Percentiles rank a stretch among this genome's conserved stretches.
These are phyloP conservation scores for Parnassius apollo DNA, from an alignment of 2,888 invertebrate species.

Conservation along the genomic window DNA sequence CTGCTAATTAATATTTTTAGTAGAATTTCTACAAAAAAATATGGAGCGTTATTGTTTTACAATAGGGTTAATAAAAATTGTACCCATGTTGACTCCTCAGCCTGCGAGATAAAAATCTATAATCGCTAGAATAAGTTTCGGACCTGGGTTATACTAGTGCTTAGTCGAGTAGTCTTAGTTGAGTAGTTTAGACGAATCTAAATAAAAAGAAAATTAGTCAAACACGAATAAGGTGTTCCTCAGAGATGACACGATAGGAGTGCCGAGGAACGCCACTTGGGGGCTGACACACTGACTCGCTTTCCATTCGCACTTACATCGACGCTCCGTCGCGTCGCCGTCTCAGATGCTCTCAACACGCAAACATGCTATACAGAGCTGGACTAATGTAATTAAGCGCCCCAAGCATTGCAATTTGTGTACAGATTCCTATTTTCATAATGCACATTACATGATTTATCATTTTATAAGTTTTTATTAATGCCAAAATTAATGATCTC, in stretches of 20 bases:
- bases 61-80: no score
- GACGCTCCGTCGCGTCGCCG: conserved; percentile 27
- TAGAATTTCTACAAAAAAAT: no score
- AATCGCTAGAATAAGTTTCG: no score
- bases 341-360: conserved; percentile 24
- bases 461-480: no score
- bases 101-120: no score
- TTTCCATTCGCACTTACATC: conserved; percentile 54
- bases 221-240: conserved; percentile 50
- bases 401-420: conserved; percentile 1
- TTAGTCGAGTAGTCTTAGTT: no score
- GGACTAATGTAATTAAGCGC: conserved; percentile 29
- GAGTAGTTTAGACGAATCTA: not conserved
- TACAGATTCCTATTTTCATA: conserved; percentile 2
- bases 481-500: no score
- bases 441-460: not conserved
- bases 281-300: conserved; percentile 78
- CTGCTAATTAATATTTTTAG: no score
- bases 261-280: conserved; percentile 39
- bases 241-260: conserved; percentile 40
- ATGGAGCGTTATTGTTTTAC: no score
- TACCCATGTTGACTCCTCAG: no score
- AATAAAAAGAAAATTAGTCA: conserved; percentile 32
- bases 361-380: conserved; percentile 30
- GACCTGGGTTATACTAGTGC: no score